Evolutionary conservation across 2,113 vertebrate species (phyloP).

Genomic region (Leptosomus discolor): DNA sequence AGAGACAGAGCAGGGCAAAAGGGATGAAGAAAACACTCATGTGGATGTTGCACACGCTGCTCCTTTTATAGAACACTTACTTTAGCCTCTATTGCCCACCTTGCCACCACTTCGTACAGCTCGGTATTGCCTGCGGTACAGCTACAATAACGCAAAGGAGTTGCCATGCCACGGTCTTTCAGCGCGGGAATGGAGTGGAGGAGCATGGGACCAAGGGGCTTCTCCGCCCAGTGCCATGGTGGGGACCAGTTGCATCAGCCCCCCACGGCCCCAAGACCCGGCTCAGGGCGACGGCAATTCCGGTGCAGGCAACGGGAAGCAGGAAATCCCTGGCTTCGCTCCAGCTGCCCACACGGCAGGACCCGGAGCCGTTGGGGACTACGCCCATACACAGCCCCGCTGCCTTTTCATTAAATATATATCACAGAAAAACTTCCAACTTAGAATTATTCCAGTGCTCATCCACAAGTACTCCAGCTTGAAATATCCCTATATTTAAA

Average conservation of each 20-base stretch:
- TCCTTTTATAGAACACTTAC: background rate
- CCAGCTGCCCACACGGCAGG: background rate
- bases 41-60: background rate
- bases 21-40: background rate
- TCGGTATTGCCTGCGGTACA: no score
- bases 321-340: background rate
- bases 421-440: background rate
- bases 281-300: background rate
- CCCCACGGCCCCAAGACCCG: rapidly evolving
- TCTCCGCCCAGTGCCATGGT: rapidly evolving
- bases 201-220: rapidly evolving
- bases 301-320: rapidly evolving
- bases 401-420: background rate
- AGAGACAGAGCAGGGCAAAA: background rate
- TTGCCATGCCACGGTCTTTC: background rate
- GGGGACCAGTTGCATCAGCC: rapidly evolving
- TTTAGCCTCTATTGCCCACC: background rate
- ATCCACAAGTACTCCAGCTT: background rate
- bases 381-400: rapidly evolving
- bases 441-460: background rate
- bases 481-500: background rate
- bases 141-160: no score
- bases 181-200: background rate
- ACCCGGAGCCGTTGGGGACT: background rate
- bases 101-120: background rate